Base-by-base conservation (phyloP, 2,797 vertebrate species). In the Hippoglossus hippoglossus region DNA sequence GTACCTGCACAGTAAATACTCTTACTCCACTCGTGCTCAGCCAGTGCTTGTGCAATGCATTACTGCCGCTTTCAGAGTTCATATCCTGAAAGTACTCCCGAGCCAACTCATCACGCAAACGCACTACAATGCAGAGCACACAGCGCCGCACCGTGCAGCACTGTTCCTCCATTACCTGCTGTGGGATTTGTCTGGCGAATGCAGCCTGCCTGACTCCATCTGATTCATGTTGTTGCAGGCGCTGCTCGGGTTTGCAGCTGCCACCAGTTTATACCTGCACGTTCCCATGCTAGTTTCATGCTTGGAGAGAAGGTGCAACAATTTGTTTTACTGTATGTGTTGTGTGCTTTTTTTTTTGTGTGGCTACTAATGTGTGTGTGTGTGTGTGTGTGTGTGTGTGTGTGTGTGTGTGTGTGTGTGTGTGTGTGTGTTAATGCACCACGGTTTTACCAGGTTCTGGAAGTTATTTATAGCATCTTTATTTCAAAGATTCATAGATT, bases 381-480 rank as follows among this genome's bases (percentile, higher is more conserved):
- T 46, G 36, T 63, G 15, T 65, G 41, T 58, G 19, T 68, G 64
- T 66, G 54, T 39, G 36, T 39, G 36, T 39, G 36, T 10, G 36
- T 12, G 36, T 39, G 36, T 39, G 36, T 10, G 36, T 39, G 36
- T 13, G 41, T 58, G 19, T n/a, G n/a, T 66, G 64, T 66, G 54
- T 39, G 36, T 39, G 36, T 39, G 36, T 10, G 36, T 39, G 36
- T 13, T 28, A 39, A 9, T 52, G 65, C 56, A 54, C 26, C 13
- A n/a, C 18, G 31, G 59, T 28, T 57, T 72, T 70, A n/a, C 41
- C n/a, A 57, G 47, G 53, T 57, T 75, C 24, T 65, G 50, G 39
- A 36, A 63, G 82, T 62, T 91, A 83, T 87, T 85, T 90, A 90
- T 88, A 83, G 81, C 26, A 25, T 67, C 77, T 75, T 13, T 41